Conservation (phyloP, 2,113 vertebrate species). For the Empidonax traillii region DNA sequence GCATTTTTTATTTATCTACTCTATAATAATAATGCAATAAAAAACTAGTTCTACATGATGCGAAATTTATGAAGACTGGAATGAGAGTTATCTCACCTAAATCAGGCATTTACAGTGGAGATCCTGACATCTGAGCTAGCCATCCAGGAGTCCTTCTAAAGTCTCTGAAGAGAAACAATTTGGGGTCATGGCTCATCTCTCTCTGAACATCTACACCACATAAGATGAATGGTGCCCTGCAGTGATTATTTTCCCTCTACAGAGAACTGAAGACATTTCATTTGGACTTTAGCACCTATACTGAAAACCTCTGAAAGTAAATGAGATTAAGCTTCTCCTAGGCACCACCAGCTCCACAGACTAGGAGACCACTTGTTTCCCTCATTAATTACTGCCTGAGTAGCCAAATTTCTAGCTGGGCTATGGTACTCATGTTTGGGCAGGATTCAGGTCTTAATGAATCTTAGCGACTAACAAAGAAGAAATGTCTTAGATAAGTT, state of each 20-base stretch:
- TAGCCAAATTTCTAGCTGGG: neutral
- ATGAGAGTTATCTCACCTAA: neutral
- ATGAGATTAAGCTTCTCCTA: neutral
- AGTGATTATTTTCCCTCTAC: neutral
- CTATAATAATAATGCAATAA: neutral
- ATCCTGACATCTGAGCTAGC: neutral
- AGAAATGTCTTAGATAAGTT: neutral
- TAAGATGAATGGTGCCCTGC: neutral
- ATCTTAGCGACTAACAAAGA: neutral
- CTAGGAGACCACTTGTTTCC: fast-evolving
- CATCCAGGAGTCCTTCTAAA: neutral
- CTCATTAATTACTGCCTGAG: neutral
- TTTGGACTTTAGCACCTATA: neutral
- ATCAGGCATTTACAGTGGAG: neutral
- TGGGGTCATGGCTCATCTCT: neutral
- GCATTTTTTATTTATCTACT: neutral
- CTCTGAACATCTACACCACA: neutral
- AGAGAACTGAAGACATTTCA: neutral
- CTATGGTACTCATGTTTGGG: neutral
- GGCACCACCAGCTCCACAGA: neutral
- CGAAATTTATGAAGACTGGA: neutral
- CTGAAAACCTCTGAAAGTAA: neutral
- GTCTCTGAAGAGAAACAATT: neutral
- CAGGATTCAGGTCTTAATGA: neutral
- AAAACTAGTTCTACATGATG: neutral